Evolutionary conservation across 2,888 invertebrate species (phyloP).

Genomic region (Aphodius sticticus): DNA sequence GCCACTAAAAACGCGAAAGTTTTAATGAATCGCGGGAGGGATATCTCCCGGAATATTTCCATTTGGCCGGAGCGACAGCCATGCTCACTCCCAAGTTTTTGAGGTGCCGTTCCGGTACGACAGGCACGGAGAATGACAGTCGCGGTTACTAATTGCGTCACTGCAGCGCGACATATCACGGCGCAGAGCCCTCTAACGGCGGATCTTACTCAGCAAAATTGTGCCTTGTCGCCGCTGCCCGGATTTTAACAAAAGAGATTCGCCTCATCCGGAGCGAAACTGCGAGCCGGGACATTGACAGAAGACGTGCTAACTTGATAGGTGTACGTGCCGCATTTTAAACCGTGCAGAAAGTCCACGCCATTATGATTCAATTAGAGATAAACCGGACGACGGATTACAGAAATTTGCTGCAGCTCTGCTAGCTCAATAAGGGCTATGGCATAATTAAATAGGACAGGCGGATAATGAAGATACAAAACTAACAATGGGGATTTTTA

Average conservation of each 20-base stretch:
- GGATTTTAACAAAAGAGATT: conserved; percentile 39
- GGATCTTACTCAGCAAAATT: conserved; percentile 44
- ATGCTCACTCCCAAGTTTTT: conserved; percentile 41
- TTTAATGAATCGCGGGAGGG: conserved; percentile 48
- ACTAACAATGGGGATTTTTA: no score
- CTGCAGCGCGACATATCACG: conserved; percentile 42
- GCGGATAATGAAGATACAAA: no score
- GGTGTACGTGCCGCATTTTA: conserved; percentile 13
- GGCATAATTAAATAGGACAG: neutral
- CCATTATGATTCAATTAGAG: neutral
- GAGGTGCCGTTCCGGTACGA: conserved; percentile 43
- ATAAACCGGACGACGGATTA: neutral
- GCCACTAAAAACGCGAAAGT: conserved; percentile 37
- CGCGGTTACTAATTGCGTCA: conserved; percentile 49
- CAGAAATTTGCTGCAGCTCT: neutral
- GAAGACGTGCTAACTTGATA: conserved; percentile 25
- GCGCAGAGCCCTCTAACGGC: conserved; percentile 18
- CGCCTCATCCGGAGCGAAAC: conserved; percentile 17
- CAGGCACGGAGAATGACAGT: conserved; percentile 45
- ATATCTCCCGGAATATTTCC: conserved; percentile 48
- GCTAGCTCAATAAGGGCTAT: neutral
- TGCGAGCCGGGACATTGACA: conserved; percentile 15
- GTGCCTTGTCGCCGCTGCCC: conserved; percentile 36
- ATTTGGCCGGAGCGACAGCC: conserved; percentile 36
- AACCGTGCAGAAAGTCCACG: neutral